Percentiles rank a stretch among this genome's conserved stretches.
phyloP scores from a whole-genome alignment of 1,140 invertebrate genomes.

The Octopus bimaculoides region DNA sequence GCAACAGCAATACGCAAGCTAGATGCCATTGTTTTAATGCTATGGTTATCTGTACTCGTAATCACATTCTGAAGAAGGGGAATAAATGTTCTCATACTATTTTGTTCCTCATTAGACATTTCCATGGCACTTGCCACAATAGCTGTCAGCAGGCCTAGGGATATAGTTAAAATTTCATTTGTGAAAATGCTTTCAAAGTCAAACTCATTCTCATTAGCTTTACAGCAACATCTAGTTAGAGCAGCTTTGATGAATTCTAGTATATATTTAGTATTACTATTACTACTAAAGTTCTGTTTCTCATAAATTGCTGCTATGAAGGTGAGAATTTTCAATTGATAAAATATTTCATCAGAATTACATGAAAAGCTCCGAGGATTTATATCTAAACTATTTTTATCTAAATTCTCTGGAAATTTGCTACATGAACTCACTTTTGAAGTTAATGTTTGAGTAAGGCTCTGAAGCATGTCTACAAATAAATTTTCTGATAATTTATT shows the following conservation, averaged over 20 bases:
- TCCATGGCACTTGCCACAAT: slow-evolving; percentile 38
- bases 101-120: slow-evolving; percentile 48
- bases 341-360: slow-evolving; percentile 14
- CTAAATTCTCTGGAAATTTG: not conserved
- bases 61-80: slow-evolving; percentile 56
- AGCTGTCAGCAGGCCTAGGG: slow-evolving; percentile 50
- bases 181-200: slow-evolving; percentile 41
- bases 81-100: slow-evolving; percentile 57
- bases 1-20: slow-evolving; percentile 59
- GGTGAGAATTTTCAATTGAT: slow-evolving; percentile 32
- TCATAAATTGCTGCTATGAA: slow-evolving; percentile 42
- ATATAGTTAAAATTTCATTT: slow-evolving; percentile 52
- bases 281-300: slow-evolving; percentile 34
- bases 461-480: not conserved
- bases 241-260: slow-evolving; percentile 39
- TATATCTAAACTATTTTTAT: not conserved
- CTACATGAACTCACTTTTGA: not conserved
- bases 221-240: not conserved
- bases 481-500: not conserved
- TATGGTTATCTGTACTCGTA: slow-evolving; percentile 45
- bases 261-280: slow-evolving; percentile 37
- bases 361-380: no score
- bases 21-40: slow-evolving; percentile 50
- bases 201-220: slow-evolving; percentile 43
- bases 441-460: not conserved